Percentiles rank a stretch among this genome's conserved stretches.
phyloP scores from a whole-genome alignment of 1,140 invertebrate genomes.

The Polypedilum pembai region DNA sequence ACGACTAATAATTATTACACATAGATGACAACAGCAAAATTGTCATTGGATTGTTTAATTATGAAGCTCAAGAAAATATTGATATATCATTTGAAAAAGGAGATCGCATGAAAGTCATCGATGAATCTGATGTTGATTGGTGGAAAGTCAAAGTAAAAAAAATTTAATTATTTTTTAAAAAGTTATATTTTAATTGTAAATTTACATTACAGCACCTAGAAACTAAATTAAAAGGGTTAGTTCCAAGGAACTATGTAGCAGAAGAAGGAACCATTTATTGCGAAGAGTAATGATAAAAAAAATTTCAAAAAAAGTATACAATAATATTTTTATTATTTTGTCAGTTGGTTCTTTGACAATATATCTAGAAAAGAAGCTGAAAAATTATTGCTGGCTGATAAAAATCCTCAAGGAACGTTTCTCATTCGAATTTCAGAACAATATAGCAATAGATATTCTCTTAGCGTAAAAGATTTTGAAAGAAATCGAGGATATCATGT shows the following conservation, averaged over 20 bases:
- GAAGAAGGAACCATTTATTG: slow-evolving; percentile 87
- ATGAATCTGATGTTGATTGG: slow-evolving; percentile 87
- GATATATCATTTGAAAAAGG: slow-evolving; percentile 90
- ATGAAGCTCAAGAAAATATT: slow-evolving; percentile 78
- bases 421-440: slow-evolving; percentile 90
- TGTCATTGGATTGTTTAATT: slow-evolving; percentile 85
- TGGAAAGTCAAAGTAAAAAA: slow-evolving; percentile 63
- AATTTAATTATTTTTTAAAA: neutral
- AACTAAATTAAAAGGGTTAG: slow-evolving; percentile 76
- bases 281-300: slow-evolving; percentile 75
- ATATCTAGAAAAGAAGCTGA: slow-evolving; percentile 95
- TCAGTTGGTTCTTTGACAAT: slow-evolving; percentile 98
- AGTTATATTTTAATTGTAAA: neutral
- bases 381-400: slow-evolving; percentile 80
- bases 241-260: slow-evolving; percentile 91
- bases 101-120: slow-evolving; percentile 80
- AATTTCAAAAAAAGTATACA: slow-evolving; percentile 3
- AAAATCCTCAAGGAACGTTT: slow-evolving; percentile 93
- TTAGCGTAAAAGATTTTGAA: slow-evolving; percentile 95
- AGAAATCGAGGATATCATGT: slow-evolving; percentile 85
- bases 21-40: slow-evolving; percentile 46
- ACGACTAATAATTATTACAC: too few relatives aligned
- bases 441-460: slow-evolving; percentile 84
- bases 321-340: slow-evolving; percentile 39
- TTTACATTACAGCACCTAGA: slow-evolving; percentile 52